Conservation (phyloP, 2,888 invertebrate species). For the Nephrotoma appendiculata region DNA sequence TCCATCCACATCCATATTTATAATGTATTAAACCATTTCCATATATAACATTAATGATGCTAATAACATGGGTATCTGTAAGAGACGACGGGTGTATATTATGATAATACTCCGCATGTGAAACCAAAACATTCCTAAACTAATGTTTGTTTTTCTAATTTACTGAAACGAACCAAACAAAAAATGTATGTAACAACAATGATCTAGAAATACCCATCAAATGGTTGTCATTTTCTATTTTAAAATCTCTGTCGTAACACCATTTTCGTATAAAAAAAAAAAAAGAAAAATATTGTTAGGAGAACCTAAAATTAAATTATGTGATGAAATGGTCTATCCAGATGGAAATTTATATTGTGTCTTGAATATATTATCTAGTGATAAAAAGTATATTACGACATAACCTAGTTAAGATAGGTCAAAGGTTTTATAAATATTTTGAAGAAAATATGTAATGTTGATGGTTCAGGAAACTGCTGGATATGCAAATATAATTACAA, state of each 20-base stretch:
- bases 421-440: background rate
- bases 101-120: background rate
- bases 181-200: background rate
- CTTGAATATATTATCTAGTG: background rate
- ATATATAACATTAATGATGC: background rate
- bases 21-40: background rate
- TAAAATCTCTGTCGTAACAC: background rate
- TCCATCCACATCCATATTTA: background rate
- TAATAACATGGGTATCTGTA: background rate
- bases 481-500: background rate
- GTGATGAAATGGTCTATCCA: background rate
- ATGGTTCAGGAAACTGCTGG: background rate
- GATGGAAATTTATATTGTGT: background rate
- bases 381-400: background rate
- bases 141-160: background rate
- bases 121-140: background rate
- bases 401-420: background rate
- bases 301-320: background rate
- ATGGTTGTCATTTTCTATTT: background rate
- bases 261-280: background rate
- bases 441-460: background rate
- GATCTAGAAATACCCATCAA: background rate
- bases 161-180: background rate
- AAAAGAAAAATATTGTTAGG: background rate
- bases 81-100: background rate